Evolutionary conservation across 2,113 vertebrate genomes (phyloP), one percentile per base, ranked within the genome.

Genomic region (Pterophyllum scalare): DNA sequence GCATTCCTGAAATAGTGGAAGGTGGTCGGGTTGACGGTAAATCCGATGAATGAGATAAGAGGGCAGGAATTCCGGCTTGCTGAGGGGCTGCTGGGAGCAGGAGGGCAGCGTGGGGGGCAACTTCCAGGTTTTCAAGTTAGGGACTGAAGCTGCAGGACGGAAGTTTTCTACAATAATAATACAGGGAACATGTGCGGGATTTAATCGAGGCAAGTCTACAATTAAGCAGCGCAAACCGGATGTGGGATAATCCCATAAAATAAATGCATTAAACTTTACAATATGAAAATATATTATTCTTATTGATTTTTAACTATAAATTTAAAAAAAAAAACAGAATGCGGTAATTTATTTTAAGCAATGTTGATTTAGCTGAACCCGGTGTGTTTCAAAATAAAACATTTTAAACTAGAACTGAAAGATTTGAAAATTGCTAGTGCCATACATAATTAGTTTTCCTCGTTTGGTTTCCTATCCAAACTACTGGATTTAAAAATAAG

Each of bases 41-140:
- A 93, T 77, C 52, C 28, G 94, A 92, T 88, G 80, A 77, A 84
- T 96, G 95, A 96, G 95, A 93, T 95, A 95, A 95, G 93, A 81
- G 87, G 22, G 76, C 80, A 93, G 89, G 94, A 95, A 96, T 96
- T 91, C 89, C 89, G 75, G 88, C 54, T 80, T 75, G 78, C 64
- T 6, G 26, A 84, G 90, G 85, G 84, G 79, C 81, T 70, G 72
- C 13, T 15, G 38, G 52, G 28, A 15, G 3, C 54, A 56, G 11
- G 4, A 14, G 60, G 77, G 46, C 14, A 40, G 61, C 4, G 60
- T 10, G 40, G 59, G 22, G 40, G 20, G 2, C 3, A 64, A 58
- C 17, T 52, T 28, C 24, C 20, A 12, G 2, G 5, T 46, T 46
- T 22, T 72, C 24, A 87, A 74, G 24, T 49, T 10, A 11, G 76